Evolutionary conservation across 1,140 invertebrate species (phyloP).

Genomic region (Pseudoatta argentina): DNA sequence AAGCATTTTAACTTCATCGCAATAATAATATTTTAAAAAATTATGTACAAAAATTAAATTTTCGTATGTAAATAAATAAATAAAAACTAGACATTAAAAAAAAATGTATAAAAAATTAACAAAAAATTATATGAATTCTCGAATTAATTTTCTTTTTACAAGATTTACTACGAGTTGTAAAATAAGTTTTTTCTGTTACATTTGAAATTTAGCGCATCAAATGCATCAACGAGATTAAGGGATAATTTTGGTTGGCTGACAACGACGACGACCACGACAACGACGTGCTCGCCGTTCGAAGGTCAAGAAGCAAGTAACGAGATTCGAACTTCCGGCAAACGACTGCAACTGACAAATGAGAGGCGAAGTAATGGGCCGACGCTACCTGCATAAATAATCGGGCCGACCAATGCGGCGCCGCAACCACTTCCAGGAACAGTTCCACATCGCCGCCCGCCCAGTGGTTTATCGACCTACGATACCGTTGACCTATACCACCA

Average conservation of each 20-base stretch:
- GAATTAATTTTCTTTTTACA: neutral
- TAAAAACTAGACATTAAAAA: neutral
- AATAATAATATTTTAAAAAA: neutral
- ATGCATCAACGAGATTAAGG: neutral
- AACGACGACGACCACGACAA: no score
- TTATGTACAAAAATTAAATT: neutral
- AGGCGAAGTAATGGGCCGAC: conserved; percentile 59
- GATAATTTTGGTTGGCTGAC: conserved; percentile 7
- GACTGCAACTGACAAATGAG: conserved; percentile 54
- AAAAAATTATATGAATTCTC: neutral
- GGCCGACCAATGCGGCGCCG: conserved; percentile 46
- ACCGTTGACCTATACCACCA: conserved; percentile 52
- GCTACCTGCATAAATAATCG: conserved; percentile 62
- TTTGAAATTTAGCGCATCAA: neutral
- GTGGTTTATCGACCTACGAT: conserved; percentile 65
- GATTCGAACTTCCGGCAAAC: conserved; percentile 46
- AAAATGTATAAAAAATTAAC: neutral
- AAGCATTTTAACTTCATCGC: neutral
- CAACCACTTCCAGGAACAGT: conserved; percentile 51
- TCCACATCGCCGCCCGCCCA: conserved; percentile 31
- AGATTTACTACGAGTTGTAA: neutral
- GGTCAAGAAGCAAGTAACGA: conserved; percentile 52
- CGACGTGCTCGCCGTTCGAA: conserved; percentile 15
- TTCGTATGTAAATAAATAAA: neutral
- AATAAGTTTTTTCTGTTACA: neutral